Evolutionary conservation across 2,113 vertebrate genomes (phyloP), one percentile per base, ranked within the genome.

Genomic region (Halcyon malimbica): DNA sequence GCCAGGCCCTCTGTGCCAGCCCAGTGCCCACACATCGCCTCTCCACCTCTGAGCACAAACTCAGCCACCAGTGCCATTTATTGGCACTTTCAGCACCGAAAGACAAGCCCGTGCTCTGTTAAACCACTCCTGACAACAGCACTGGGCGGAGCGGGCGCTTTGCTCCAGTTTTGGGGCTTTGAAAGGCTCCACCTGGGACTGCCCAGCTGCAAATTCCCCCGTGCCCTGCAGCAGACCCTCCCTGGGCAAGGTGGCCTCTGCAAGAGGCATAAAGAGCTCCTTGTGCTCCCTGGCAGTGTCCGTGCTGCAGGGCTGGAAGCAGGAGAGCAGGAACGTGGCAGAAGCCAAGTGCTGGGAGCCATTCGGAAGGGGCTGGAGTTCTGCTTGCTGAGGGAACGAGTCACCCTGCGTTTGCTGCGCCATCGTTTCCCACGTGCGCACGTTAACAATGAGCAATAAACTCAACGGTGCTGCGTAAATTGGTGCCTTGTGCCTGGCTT

Each of bases 81-180:
- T 89, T 83, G 81, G 83, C 93, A 95, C 81, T 97, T 96, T 97
- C 70, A 79, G 95, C 90, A 33, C 93, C 69, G 95, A 93, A 92
- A 95, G 93, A 92, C 1, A 17, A 87, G 71, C 92, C 16, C 11
- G 62, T 76, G 73, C 93, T 93, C 73, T 18, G 93, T 90, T 95
- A 89, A 90, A 84, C 88, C 0, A 1, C 75, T 83, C 93, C 80
- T 3, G 3, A 90, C 74, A 51, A 51, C 4, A 83, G 96, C 53
- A 13, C 3, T 7, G 70, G 67, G 70, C 63, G 67, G 28, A 87
- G 68, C 7, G 19, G 23, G 6, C 5, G 0, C 51, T 35, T n/a
- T 29, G 37, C 21, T 94, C 89, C 82, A 13, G 94, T 21, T 46
- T 28, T 2, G 44, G 81, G 51, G 28, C 29, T 29, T 23, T 53